phyloP scores from a whole-genome alignment of 2,888 invertebrate species.

The Tenthredo scrophulariae region DNA sequence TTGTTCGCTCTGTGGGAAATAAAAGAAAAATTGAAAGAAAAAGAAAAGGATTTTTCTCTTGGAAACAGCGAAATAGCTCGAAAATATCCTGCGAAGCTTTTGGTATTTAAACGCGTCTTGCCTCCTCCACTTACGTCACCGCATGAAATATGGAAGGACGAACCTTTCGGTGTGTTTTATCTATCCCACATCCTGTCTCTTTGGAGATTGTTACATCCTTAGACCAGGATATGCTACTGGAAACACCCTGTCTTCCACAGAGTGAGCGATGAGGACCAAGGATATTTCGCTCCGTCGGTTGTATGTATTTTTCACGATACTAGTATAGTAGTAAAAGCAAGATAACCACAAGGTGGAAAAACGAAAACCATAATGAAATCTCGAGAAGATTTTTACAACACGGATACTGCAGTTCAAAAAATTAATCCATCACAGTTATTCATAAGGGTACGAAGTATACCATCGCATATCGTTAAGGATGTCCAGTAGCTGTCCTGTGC shows the following conservation, averaged over 20 bases:
- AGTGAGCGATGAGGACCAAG: slow-evolving; percentile 37
- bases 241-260: slow-evolving; percentile 10
- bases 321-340: not conserved
- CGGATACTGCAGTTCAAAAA: too few species aligned
- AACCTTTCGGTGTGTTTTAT: slow-evolving; percentile 13
- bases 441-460: too few species aligned
- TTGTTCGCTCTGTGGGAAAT: not conserved
- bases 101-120: slow-evolving; percentile 27
- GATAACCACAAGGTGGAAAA: not conserved
- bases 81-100: not conserved
- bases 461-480: too few species aligned
- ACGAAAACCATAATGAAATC: not conserved
- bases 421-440: too few species aligned
- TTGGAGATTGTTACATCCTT: slow-evolving; percentile 27
- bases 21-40: not conserved
- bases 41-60: not conserved
- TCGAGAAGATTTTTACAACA: not conserved
- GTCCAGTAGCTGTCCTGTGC: too few species aligned
- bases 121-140: not conserved
- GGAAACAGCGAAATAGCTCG: not conserved
- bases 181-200: not conserved
- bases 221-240: slow-evolving; percentile 8
- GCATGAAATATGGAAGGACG: slow-evolving; percentile 25
- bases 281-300: slow-evolving; percentile 15
- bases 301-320: not conserved